phyloP scores from a whole-genome alignment of 2,797 vertebrate species.

The Phoebastria nigripes region DNA sequence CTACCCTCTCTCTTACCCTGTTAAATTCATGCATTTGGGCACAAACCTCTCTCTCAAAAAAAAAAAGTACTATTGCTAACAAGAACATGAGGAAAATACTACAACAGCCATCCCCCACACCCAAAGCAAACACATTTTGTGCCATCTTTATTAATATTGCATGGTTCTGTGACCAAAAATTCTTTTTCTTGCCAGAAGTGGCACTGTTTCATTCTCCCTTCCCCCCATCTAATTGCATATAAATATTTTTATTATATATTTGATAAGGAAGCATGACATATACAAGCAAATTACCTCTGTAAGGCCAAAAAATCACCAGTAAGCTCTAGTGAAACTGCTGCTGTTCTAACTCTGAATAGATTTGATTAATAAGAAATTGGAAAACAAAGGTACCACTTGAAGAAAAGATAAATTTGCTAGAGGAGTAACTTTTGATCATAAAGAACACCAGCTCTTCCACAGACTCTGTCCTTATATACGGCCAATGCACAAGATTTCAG shows the following conservation, averaged over 20 bases:
- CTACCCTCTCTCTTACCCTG: no score
- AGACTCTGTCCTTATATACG: accelerated
- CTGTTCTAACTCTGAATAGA: not conserved
- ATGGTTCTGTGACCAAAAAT: not conserved
- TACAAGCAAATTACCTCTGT: not conserved
- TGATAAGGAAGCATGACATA: not conserved
- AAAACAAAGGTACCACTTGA: not conserved
- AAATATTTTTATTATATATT: not conserved
- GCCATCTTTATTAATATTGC: not conserved
- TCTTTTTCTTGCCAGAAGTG: not conserved
- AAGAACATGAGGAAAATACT: accelerated
- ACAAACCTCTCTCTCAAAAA: not conserved
- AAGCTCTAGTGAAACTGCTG: accelerated
- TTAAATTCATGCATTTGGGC: not conserved
- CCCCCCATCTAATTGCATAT: not conserved
- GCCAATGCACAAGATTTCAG: accelerated
- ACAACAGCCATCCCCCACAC: accelerated
- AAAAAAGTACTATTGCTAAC: accelerated
- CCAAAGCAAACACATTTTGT: accelerated
- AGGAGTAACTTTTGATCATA: accelerated
- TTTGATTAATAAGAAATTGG: accelerated
- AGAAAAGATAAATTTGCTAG: accelerated
- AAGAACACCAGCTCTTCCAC: no score
- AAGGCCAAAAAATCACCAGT: not conserved
- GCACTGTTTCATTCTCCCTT: not conserved